Evolutionary conservation across 2,797 vertebrate genomes (phyloP).

Genomic region (Eulemur coronatus): DNA sequence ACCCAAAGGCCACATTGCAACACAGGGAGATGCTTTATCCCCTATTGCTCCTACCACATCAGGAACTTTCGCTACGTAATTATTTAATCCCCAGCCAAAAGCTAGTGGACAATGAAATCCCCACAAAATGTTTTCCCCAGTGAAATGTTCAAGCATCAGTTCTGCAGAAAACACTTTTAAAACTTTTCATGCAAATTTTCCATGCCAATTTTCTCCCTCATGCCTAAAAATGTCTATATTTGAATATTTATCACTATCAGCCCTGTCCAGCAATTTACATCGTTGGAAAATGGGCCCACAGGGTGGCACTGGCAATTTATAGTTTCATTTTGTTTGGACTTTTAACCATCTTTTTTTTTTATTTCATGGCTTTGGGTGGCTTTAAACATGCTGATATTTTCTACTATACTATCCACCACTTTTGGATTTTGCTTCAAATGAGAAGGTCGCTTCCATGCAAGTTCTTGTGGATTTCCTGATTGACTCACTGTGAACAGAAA

Average conservation of each 20-base stretch:
- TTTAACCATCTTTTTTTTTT: constrained; percentile 22
- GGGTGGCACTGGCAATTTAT: neutral
- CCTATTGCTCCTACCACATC: constrained; percentile 38
- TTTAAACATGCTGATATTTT: neutral
- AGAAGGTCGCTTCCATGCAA: neutral
- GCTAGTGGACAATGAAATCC: constrained; percentile 61
- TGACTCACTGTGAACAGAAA: neutral
- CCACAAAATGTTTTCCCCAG: constrained; percentile 43
- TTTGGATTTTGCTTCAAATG: neutral
- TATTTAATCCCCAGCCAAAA: constrained; percentile 64
- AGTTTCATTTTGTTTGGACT: constrained; percentile 36
- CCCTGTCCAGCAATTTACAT: constrained; percentile 30
- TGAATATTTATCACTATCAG: constrained; percentile 45
- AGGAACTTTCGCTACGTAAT: constrained; percentile 57
- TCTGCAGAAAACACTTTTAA: constrained; percentile 58
- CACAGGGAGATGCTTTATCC: constrained; percentile 75
- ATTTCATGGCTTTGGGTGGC: neutral
- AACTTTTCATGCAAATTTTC: constrained; percentile 45
- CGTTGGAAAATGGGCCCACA: neutral
- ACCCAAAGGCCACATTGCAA: constrained; percentile 73
- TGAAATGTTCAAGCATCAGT: constrained; percentile 49
- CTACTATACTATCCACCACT: neutral
- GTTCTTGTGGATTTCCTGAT: neutral
- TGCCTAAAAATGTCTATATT: constrained; percentile 39
- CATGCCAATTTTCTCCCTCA: constrained; percentile 39